These are phyloP conservation scores for Aphidius ervi DNA, from an alignment of 1,140 invertebrate species.

Conservation along the genomic window DNA sequence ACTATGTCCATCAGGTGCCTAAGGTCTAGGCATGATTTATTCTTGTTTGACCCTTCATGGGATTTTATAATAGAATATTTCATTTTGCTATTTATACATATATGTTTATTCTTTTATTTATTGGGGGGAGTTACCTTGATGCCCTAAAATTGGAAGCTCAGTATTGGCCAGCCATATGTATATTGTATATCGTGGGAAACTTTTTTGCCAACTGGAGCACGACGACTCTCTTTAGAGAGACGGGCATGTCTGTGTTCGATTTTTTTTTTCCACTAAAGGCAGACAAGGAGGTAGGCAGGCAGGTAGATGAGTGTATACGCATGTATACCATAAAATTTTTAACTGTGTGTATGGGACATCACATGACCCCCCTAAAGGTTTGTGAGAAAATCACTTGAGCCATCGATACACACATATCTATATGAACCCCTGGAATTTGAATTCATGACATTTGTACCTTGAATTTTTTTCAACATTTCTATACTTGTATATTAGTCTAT, in stretches of 20 bases:
- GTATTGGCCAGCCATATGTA: slow-evolving; percentile 14
- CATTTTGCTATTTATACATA: too few species aligned
- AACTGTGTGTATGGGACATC: neutral
- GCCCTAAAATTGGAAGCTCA: slow-evolving; percentile 14
- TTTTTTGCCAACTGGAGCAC: slow-evolving; percentile 50
- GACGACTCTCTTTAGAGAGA: slow-evolving; percentile 19
- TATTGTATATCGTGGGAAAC: slow-evolving; percentile 47
- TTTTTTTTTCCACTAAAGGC: too few species aligned
- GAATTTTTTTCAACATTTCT: neutral
- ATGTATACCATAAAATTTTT: neutral
- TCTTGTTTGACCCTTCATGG: too few species aligned
- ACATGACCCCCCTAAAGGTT: slow-evolving; percentile 21
- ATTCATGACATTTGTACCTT: neutral
- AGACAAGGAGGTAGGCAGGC: neutral
- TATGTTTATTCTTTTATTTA: too few species aligned
- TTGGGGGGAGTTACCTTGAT: neutral
- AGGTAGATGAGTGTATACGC: slow-evolving; percentile 15
- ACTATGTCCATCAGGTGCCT: too few species aligned
- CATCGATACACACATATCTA: slow-evolving; percentile 5
- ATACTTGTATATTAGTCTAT: neutral
- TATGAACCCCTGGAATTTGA: too few species aligned
- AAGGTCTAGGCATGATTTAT: too few species aligned
- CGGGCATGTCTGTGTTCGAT: too few species aligned
- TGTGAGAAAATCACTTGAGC: slow-evolving; percentile 45
- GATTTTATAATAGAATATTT: too few species aligned